Base-by-base conservation (phyloP, 2,888 invertebrate genomes). In the Cosmopolites sordidus region DNA sequence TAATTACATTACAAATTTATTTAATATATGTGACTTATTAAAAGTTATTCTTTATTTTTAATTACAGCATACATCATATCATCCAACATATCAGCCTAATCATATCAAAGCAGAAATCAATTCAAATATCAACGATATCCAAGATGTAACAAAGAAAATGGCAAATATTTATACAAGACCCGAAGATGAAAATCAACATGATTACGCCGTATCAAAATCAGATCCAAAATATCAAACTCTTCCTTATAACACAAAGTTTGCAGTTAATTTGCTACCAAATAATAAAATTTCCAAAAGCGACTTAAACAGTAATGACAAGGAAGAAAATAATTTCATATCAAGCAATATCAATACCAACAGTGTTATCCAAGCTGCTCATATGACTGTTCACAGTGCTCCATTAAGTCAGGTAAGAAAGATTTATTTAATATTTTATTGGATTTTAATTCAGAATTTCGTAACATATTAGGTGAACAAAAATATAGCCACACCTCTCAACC, bases 221-320 rank as follows among this genome's bases (percentile, higher is more conserved):
- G 92, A 93, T 73, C 91, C 87, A 38, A 95, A 91, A 75, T 93
- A 90, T 77, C 92, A 93, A 78, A 92, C 92, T 18, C 77, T 93
- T 74, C 92, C 93, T 64, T 89, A 91, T 76, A 93, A 86, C 71
- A 90, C 88, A 30, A 93, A 91, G 75, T 89, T 90, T 72, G 83
- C 86, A 12, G 76, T 84, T 15, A 78, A 83, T 73, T 75, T 79
- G 52, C 70, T 78, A 58, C 66, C 75, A 5, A 69, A 66, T 40
- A 39, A 43, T 27, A 43, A 49, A 39, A 51, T 54, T 16, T 58
- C 56, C 46, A 55, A 68, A 27, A 55, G 48, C 66, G 56, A 68
- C 29, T 60, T 60, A 40, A 64, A 59, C 56, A 61, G 58, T 49
- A 54, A 59, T 39, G 60, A 62, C 68, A 75, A 62, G 70, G 64